Conservation (phyloP, 2,888 invertebrate genomes). For the Eubasilissa splendida region DNA sequence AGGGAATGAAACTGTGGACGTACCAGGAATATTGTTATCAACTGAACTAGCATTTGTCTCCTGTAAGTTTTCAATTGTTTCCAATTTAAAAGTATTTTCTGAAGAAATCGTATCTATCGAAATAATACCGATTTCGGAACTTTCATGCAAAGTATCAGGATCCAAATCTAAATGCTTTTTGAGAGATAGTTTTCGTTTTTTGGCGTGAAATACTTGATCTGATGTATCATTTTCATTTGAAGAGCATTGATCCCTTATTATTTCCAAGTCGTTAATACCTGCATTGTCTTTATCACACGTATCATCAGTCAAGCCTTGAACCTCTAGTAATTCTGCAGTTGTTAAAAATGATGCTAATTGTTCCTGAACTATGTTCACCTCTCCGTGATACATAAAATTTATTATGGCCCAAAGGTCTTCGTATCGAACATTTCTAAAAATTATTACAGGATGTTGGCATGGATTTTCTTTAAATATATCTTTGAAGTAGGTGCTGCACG, state of each 20-base stretch:
- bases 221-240: not conserved
- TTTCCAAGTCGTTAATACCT: slow-evolving; percentile 35
- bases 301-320: slow-evolving; percentile 81
- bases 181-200: slow-evolving; percentile 42
- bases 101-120: not conserved
- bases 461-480: slow-evolving; percentile 83
- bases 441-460: slow-evolving; percentile 85
- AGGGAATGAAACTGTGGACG: slow-evolving; percentile 43
- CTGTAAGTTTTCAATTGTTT: slow-evolving; percentile 31
- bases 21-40: slow-evolving; percentile 21
- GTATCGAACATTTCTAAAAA: slow-evolving; percentile 84
- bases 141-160: slow-evolving; percentile 12
- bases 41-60: not conserved
- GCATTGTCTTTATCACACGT: slow-evolving; percentile 40
- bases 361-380: slow-evolving; percentile 86
- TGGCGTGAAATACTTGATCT: slow-evolving; percentile 18
- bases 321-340: slow-evolving; percentile 83
- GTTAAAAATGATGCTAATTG: slow-evolving; percentile 84
- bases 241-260: slow-evolving; percentile 14
- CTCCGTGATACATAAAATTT: slow-evolving; percentile 88
- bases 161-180: slow-evolving; percentile 34
- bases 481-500: slow-evolving; percentile 87
- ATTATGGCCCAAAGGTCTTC: slow-evolving; percentile 85
- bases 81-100: slow-evolving; percentile 35
- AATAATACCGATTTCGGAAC: slow-evolving; percentile 24